Conservation (phyloP, 2,888 invertebrate species). For the Macropis europaea region DNA sequence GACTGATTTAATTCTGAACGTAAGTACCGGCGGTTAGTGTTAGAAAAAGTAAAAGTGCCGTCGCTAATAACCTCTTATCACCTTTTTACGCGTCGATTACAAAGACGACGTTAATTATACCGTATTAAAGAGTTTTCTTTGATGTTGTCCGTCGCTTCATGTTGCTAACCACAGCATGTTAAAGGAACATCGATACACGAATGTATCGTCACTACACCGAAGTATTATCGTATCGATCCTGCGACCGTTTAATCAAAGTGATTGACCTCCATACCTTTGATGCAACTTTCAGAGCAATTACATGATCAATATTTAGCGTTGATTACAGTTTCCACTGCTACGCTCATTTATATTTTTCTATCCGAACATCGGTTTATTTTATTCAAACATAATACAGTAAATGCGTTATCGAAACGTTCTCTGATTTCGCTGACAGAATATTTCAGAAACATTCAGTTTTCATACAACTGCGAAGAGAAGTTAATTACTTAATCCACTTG, state of each 20-base stretch:
- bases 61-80: neutral
- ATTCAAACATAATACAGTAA: no score
- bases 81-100: constrained; percentile 4
- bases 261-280: constrained; percentile 45
- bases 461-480: no score
- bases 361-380: no score
- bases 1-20: neutral
- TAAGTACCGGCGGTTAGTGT: neutral
- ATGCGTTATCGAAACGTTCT: no score
- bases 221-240: constrained; percentile 46
- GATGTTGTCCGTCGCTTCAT: constrained; percentile 30
- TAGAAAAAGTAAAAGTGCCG: neutral
- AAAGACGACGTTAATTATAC: constrained; percentile 51
- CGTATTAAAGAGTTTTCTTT: constrained; percentile 46
- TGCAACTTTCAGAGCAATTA: constrained; percentile 26
- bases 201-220: constrained; percentile 35
- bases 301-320: constrained; percentile 22
- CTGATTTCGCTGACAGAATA: no score
- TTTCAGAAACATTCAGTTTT: no score
- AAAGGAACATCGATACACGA: constrained; percentile 31
- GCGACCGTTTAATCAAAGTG: constrained; percentile 51
- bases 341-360: no score
- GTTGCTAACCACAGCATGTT: constrained; percentile 30
- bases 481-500: no score
- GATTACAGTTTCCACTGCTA: neutral